phyloP scores from a whole-genome alignment of 2,113 vertebrate species.

The human region GRCh38 chr12:26999501-27000000 shows the following conservation, averaged over 20 bases:
- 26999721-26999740: not conserved
- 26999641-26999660: constrained; percentile 86
- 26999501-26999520: not conserved
- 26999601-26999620: constrained; percentile 80
- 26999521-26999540: constrained; percentile 88
- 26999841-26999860: not conserved
- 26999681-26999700: not conserved
- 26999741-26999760: not conserved
- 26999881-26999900: not conserved
- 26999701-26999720: not conserved
- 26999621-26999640: constrained; percentile 89
- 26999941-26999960: not conserved
- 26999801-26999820: not conserved
- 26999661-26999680: constrained; percentile 80
- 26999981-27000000: not conserved
- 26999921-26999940: not conserved
- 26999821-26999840: not conserved
- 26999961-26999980: not conserved
- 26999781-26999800: not conserved
- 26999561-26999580: constrained; percentile 76
- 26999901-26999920: not conserved
- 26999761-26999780: not conserved
- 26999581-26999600: constrained; percentile 88
- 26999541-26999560: constrained; percentile 88
- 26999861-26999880: not conserved